Percentiles rank a stretch among this genome's conserved stretches.
phyloP scores from a whole-genome alignment of 2,113 vertebrate genomes.

The Lontra canadensis region DNA sequence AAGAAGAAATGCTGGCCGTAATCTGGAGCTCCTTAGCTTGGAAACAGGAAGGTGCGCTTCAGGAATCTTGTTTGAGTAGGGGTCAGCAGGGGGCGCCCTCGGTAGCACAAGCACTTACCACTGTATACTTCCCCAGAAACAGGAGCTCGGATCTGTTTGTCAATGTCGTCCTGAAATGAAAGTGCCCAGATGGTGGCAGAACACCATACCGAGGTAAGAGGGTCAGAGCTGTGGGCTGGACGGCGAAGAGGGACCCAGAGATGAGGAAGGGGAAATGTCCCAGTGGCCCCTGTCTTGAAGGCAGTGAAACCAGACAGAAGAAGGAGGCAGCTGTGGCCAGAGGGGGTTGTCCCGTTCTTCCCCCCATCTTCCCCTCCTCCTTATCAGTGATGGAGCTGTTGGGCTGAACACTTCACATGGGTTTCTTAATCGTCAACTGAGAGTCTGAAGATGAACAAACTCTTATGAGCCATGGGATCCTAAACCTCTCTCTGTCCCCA shows the following conservation, averaged over 20 bases:
- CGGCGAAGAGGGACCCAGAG: background rate
- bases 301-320: background rate
- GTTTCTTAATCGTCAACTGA: background rate
- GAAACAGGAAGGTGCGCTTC: background rate
- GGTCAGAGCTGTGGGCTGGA: background rate
- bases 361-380: rapidly evolving
- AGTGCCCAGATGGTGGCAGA: background rate
- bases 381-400: background rate
- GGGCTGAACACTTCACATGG: background rate
- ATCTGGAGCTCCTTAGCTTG: background rate
- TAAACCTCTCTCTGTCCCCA: background rate
- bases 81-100: background rate
- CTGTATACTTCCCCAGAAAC: background rate
- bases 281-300: background rate
- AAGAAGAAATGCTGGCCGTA: background rate
- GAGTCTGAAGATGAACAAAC: background rate
- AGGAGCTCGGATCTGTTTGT: background rate
- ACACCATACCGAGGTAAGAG: background rate
- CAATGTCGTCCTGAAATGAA: background rate
- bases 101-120: background rate
- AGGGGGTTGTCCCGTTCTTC: too few species aligned
- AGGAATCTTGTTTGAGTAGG: background rate
- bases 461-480: background rate
- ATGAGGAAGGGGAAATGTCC: background rate
- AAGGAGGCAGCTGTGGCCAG: background rate